Conservation (phyloP, 2,888 invertebrate species). For the Prenolepis imparis region DNA sequence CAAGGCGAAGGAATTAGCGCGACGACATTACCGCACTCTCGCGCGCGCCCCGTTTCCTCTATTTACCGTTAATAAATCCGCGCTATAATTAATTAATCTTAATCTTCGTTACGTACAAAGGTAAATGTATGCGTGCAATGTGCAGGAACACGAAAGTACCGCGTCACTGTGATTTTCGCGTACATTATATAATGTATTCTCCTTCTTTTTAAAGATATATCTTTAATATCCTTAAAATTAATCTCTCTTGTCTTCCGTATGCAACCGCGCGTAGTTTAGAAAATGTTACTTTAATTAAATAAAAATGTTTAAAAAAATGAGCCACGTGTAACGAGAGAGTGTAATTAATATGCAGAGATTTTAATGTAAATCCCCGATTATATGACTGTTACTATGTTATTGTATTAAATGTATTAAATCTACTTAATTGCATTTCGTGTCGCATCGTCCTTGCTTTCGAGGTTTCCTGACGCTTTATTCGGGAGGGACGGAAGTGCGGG, state of each 20-base stretch:
- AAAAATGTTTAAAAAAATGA: slow-evolving; percentile 27
- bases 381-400: neutral
- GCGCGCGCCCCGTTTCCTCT: slow-evolving; percentile 27
- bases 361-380: slow-evolving; percentile 33
- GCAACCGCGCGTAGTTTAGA: slow-evolving; percentile 4
- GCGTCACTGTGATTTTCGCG: slow-evolving; percentile 19
- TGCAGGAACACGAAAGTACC: neutral
- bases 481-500: slow-evolving; percentile 51
- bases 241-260: slow-evolving; percentile 21
- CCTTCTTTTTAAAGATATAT: slow-evolving; percentile 8
- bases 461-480: slow-evolving; percentile 50
- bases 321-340: slow-evolving; percentile 23
- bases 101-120: slow-evolving; percentile 41
- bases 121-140: slow-evolving; percentile 26
- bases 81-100: slow-evolving; percentile 49
- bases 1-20: slow-evolving; percentile 62
- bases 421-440: slow-evolving; percentile 34
- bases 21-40: slow-evolving; percentile 23
- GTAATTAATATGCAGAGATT: slow-evolving; percentile 34
- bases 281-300: slow-evolving; percentile 41
- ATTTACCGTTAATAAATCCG: slow-evolving; percentile 57
- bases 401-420: slow-evolving; percentile 32
- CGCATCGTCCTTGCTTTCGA: slow-evolving; percentile 64
- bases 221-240: slow-evolving; percentile 45
- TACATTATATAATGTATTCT: slow-evolving; percentile 17